Conservation (phyloP, 2,113 vertebrate genomes). For the Arizona elegans region DNA sequence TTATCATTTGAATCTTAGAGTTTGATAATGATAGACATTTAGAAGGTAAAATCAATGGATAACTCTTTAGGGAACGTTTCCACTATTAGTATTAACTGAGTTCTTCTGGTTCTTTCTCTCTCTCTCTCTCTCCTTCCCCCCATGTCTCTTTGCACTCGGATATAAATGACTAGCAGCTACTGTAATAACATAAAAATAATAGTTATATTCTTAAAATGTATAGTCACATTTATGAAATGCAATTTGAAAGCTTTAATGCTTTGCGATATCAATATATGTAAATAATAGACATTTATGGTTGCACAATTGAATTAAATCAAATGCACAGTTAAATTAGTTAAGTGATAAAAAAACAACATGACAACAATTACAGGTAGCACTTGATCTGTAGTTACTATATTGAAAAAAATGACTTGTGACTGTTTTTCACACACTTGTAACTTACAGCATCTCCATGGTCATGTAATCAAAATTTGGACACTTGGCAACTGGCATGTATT, state of each 20-base stretch:
- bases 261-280: constrained; percentile 54
- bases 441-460: not conserved
- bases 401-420: not conserved
- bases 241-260: constrained; percentile 48
- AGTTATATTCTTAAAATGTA: too few relatives aligned
- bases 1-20: constrained; percentile 33
- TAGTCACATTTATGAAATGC: constrained; percentile 45
- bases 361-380: not conserved
- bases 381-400: not conserved
- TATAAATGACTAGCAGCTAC: too few relatives aligned
- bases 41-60: constrained; percentile 51
- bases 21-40: constrained; percentile 2
- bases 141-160: too few relatives aligned
- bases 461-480: not conserved
- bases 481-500: not conserved
- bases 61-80: constrained; percentile 32
- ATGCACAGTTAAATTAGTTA: constrained; percentile 30
- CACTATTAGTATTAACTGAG: constrained; percentile 24
- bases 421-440: not conserved
- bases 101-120: too few relatives aligned
- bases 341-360: constrained; percentile 28
- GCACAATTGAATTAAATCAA: constrained; percentile 33
- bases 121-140: too few relatives aligned
- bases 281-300: constrained; percentile 54
- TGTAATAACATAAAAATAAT: too few relatives aligned